Conservation (phyloP, 2,888 invertebrate genomes). For the Mechanitis mazaeus region DNA sequence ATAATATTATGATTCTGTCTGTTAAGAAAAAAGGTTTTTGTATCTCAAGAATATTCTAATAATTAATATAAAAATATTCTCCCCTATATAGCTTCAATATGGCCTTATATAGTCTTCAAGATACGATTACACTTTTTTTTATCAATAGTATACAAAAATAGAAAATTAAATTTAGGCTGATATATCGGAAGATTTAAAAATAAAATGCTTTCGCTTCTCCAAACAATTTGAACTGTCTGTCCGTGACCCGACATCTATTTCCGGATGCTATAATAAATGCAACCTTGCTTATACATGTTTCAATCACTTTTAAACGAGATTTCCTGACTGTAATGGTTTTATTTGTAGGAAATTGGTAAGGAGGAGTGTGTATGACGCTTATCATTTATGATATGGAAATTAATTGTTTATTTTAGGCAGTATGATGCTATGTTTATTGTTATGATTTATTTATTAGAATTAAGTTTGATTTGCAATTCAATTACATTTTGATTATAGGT, state of each 20-base stretch:
- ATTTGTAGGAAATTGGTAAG: conserved; percentile 5
- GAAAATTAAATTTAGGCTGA: background rate
- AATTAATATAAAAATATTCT: too few species aligned
- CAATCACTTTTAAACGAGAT: conserved; percentile 6
- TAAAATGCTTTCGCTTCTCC: conserved; percentile 16
- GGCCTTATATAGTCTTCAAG: too few species aligned
- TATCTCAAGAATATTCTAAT: too few species aligned
- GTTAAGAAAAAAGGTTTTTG: too few species aligned
- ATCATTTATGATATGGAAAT: background rate
- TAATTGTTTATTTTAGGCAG: background rate
- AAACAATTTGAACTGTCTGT: conserved; percentile 5
- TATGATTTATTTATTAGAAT: background rate
- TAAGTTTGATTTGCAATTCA: background rate
- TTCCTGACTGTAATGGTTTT: conserved; percentile 6
- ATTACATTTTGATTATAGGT: too few species aligned
- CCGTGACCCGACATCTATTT: conserved; percentile 19
- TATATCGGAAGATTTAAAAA: conserved; percentile 10
- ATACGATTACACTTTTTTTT: too few species aligned
- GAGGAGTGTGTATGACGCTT: background rate
- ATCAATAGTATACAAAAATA: background rate
- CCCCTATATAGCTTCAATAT: too few species aligned
- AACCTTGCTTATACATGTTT: conserved; percentile 4
- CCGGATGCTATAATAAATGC: conserved; percentile 9
- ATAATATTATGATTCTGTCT: too few species aligned
- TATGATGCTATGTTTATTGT: background rate